Base-by-base conservation (phyloP, 2,113 vertebrate species). In the Scophthalmus maximus region DNA sequence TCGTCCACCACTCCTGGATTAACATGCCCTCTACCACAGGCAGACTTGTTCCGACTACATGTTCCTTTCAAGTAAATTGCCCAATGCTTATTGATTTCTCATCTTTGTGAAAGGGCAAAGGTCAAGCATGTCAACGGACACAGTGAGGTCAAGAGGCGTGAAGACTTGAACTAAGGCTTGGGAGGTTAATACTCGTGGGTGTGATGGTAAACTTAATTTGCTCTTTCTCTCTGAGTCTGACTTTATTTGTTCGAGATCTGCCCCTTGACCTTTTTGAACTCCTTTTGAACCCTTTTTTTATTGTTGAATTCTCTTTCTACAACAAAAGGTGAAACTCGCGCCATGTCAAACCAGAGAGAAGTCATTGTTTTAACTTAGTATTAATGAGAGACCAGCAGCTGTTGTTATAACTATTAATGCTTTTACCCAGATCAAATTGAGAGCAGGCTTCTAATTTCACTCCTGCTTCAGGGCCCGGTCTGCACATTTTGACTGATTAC, bases 401-500 rank as follows among this genome's bases (percentile, higher is more conserved):
- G 32, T 60, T 78, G 47, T 64, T 32, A 46, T 34, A 26, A 25
- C 26, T 65, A 62, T 58, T 73, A 51, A 65, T 78, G 22, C 5
- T 9, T 68, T 38, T 20, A 65, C 66, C n/a, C 32, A 51, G 52
- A 58, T 63, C 34, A 40, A 66, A 76, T 9, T 42, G 18, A 81
- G 53, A 59, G 53, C 68, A 79, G 63, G 60, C 56, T 32, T 73
- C 55, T 82, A 10, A 69, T 68, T 73, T 78, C 50, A 66, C 59
- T 60, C 34, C 27, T 46, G 57, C 73, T 73, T 62, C 17, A 26
- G 40, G 26, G 25, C 44, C 32, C 26, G 1, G 8, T 47, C 51
- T 22, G 10, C 23, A 50, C 73, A 34, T 56, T 68, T 55, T 85
- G 75, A 87, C 83, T 64, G 50, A 88, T 75, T 62, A 30, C 66